Percentiles rank a stretch among this genome's conserved stretches.
Conservation (phyloP, 2,888 invertebrate genomes). For the Stenchaetothrips biformis region DNA sequence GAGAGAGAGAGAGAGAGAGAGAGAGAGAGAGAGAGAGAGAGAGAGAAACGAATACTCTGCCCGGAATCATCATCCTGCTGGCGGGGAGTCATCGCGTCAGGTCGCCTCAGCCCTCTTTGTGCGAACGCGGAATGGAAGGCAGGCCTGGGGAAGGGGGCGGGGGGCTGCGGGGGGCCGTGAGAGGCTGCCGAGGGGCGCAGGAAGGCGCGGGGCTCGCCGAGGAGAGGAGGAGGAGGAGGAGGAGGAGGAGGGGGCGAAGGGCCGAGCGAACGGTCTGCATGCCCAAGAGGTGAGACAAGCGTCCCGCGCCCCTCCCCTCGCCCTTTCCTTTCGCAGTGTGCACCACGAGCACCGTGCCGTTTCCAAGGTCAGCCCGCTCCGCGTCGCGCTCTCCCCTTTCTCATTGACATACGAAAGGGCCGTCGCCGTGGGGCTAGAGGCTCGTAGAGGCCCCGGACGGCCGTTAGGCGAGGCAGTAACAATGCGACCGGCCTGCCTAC, state of each 20-base stretch:
- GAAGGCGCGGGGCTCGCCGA: not conserved
- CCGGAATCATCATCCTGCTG: not conserved
- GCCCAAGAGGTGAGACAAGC: not conserved
- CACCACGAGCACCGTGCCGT: not conserved
- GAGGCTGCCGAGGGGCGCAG: not conserved
- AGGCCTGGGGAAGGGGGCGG: not conserved
- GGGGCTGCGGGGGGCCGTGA: not conserved
- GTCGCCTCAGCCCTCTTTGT: not conserved
- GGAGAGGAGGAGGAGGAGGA: not conserved
- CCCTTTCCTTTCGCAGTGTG: not conserved
- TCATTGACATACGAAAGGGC: constrained; percentile 19
- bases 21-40: not conserved
- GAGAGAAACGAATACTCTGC: not conserved
- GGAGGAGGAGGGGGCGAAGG: not conserved
- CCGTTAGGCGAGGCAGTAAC: not conserved
- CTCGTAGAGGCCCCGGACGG: no score
- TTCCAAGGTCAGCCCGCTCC: not conserved
- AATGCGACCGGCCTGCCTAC: not conserved
- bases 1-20: not conserved
- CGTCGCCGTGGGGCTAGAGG: not conserved
- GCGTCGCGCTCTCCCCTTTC: not conserved
- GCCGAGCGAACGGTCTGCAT: not conserved
- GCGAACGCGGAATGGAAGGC: not conserved
- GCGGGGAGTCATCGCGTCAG: not conserved
- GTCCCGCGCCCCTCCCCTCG: not conserved